Conservation (phyloP, 2,888 invertebrate genomes). For the Lamproptera curius region DNA sequence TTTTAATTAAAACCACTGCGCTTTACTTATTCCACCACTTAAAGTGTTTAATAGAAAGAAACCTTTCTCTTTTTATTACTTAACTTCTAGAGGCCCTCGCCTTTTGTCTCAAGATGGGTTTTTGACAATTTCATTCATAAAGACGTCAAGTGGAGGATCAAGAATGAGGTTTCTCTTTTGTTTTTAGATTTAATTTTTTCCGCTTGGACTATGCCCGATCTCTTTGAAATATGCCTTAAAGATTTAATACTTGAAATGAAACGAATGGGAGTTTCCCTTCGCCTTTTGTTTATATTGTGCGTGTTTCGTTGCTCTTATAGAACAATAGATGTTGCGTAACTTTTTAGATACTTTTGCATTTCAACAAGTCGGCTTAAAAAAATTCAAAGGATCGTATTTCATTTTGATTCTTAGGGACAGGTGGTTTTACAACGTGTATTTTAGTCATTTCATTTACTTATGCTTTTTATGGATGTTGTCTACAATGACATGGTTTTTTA, state of each 20-base stretch:
- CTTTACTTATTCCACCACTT: not conserved
- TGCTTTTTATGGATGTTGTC: too few relatives aligned
- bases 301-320: conserved; percentile 5
- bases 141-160: conserved; percentile 20
- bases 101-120: conserved; percentile 17
- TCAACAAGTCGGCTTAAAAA: conserved; percentile 6
- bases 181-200: conserved; percentile 20
- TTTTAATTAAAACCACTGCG: not conserved
- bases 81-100: conserved; percentile 13
- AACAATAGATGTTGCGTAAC: conserved; percentile 18
- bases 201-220: conserved; percentile 9
- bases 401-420: conserved; percentile 4
- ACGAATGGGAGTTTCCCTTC: conserved; percentile 6
- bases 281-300: conserved; percentile 5
- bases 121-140: conserved; percentile 19
- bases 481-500: too few relatives aligned
- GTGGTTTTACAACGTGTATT: too few relatives aligned
- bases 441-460: too few relatives aligned
- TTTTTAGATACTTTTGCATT: conserved; percentile 31
- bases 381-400: conserved; percentile 6
- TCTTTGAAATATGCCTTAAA: conserved; percentile 18
- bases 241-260: conserved; percentile 9
- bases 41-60: conserved; percentile 4
- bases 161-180: conserved; percentile 18
- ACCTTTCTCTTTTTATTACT: conserved; percentile 17